phyloP scores from a whole-genome alignment of 2,113 vertebrate genomes.

The Anoplopoma fimbria region DNA sequence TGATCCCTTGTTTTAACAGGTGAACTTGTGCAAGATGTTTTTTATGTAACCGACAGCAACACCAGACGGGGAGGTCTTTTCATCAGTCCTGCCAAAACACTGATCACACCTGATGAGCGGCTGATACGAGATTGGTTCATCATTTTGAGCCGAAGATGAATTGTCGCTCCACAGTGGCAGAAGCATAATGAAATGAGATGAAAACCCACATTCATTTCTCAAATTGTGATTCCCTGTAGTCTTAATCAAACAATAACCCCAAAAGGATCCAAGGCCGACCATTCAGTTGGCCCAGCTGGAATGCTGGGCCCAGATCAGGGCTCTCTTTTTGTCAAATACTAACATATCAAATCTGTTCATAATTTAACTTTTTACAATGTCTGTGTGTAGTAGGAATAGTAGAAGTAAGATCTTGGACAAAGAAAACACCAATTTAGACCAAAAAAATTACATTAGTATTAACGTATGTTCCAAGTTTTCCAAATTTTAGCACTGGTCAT shows the following conservation, averaged over 20 bases:
- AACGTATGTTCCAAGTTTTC: neutral
- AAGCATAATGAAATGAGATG: constrained; percentile 9
- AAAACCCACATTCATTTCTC: constrained; percentile 2
- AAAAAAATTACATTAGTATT: neutral
- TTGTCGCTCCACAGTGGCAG: constrained; percentile 14
- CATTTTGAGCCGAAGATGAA: constrained; percentile 45
- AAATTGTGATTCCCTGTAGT: constrained; percentile 7
- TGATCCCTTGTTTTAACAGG: constrained; percentile 8
- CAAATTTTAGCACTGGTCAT: neutral
- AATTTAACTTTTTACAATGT: neutral
- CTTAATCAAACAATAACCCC: constrained; percentile 8
- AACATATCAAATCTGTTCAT: neutral
- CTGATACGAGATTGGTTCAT: constrained; percentile 47
- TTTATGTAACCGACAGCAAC: constrained; percentile 27
- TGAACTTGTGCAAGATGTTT: constrained; percentile 1
- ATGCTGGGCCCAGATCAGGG: neutral
- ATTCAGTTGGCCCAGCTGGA: neutral
- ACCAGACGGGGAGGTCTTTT: constrained; percentile 49
- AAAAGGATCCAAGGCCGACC: constrained; percentile 1
- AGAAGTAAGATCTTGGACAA: neutral
- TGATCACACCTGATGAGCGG: constrained; percentile 59
- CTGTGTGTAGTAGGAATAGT: neutral
- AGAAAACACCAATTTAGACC: constrained; percentile 1
- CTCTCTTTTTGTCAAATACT: neutral
- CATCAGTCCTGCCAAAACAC: constrained; percentile 50